Base-by-base conservation (phyloP, 2,113 vertebrate genomes). In the Galemys pyrenaicus region DNA sequence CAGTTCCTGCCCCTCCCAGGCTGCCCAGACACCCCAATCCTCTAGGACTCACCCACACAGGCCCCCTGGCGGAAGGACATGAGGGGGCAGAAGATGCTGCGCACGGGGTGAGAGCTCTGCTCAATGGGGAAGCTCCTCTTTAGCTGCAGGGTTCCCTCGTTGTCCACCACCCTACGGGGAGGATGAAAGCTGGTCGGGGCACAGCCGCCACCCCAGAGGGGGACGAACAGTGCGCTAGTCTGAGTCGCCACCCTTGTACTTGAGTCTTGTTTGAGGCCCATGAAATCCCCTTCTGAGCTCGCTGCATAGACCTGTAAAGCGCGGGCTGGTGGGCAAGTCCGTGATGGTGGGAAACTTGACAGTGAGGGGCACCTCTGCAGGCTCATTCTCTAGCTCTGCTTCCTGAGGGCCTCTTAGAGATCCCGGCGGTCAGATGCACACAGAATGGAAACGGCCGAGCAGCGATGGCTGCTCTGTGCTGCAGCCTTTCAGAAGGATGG, bases 21-120 rank as follows among this genome's bases (percentile, higher is more conserved):
- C 9, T 10, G 11, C 67, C 56, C 62, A 28, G 70, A 71, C 6
- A 22, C 44, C 51, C 64, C 2, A 3, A 26, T 22, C 28, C 32
- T 2, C 16, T 24, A 24, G 46, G 24, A 94, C 99, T 97, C 98
- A 99, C 99, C 99, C 26, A 99, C 98, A 84, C 99, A 99, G 94
- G 99, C 99, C 2, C 99, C 99, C 96, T 99, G 99, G 67, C 99
- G 98, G 98, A 99, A 99, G 89, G 99, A 99, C 99, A 99, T 99
- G 74, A 99, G 99, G 5, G 99, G 99, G 93, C 99, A 99, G 98
- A 99, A 99, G 97, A 99, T 99, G 97, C 99, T 99, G 68, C 99
- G 99, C 32, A 99, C 97, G 0, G 98, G 98, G 89, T 99, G 99
- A 0, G 98, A 98, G 60, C 98, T 98, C 10, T 99, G 99, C 93